Base-by-base conservation (phyloP, 2,888 invertebrate genomes). In the Camptogramma bilineatum region DNA sequence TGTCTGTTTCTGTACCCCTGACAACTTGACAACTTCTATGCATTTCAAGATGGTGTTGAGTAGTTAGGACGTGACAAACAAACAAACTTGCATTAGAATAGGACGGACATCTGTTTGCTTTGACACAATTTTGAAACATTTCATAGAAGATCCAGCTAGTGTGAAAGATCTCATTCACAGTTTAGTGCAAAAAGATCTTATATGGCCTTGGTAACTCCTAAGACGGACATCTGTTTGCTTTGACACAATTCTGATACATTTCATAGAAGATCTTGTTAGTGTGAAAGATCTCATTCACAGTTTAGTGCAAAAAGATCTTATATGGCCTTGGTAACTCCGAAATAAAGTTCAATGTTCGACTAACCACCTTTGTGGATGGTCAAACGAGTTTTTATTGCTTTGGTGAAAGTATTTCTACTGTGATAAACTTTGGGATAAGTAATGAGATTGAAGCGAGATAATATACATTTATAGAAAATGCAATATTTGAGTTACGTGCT, bases 341-440 rank as follows among this genome's bases (percentile, higher is more conserved):
- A 31, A 50, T 24, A 9, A 62, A 55, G 72, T 70, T 72, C 68
- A 72, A 69, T 68, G 68, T 56, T 64, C 68, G 66, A 67, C 58
- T 69, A 63, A 62, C 57, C 62, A 59, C 24, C 53, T 52, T 17
- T 51, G 34, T 50, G 24, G 52, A 54, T 58, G 57, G 46, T 39
- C 57, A 44, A 55, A 58, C 62, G 18, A 34, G 68, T 70, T 68
- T 67, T 68, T 67, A 53, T 70, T 57, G 47, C 68, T 62, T 65
- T 28, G 65, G 72, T 66, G 72, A 72, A 72, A 72, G 72, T 72
- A 72, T 59, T 64, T 65, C 62, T 60, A 47, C 58, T 63, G 64
- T 57, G 60, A 24, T 62, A 51, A 55, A 53, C 39, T 47, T 31
- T 67, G 63, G 64, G 8, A 10, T 21, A 62, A 64, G 60, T 44